A percentile compares a stretch with the other conserved stretches of the same genome.
Conservation (phyloP, 2,888 invertebrate species). For the Oasisia sp. region DNA sequence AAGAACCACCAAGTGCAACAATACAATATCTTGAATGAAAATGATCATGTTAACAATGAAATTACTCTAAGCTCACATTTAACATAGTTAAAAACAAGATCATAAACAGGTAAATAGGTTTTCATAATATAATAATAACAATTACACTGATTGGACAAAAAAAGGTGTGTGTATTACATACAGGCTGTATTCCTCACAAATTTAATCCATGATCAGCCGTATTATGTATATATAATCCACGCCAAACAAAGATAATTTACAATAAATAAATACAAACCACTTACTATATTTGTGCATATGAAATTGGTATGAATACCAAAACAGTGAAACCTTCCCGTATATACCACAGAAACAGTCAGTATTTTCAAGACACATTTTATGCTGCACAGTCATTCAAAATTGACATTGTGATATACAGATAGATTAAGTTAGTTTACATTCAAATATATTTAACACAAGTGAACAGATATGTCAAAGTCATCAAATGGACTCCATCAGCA, state of each 20-base stretch:
- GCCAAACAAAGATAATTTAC: not conserved
- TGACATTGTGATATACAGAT: no score
- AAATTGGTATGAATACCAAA: not conserved
- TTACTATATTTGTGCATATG: not conserved
- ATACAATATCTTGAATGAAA: not conserved
- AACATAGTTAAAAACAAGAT: not conserved
- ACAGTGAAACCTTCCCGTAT: not conserved
- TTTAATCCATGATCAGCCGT: not conserved
- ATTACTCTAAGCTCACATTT: not conserved
- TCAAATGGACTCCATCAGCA: not conserved
- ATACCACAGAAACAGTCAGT: not conserved
- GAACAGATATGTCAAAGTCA: not conserved
- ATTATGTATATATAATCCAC: not conserved
- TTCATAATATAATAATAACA: not conserved
- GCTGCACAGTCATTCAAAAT: not conserved
- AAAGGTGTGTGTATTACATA: not conserved
- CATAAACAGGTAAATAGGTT: not conserved
- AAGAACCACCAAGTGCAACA: not conserved
- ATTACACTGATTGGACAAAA: not conserved
- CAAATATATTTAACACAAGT: not conserved
- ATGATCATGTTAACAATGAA: not conserved
- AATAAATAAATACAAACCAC: not conserved
- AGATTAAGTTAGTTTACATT: no score
- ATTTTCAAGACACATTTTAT: constrained; percentile 1
- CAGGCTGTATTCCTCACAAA: not conserved